Base-by-base conservation (phyloP, 2,797 vertebrate species). In the Myotis daubentonii region DNA sequence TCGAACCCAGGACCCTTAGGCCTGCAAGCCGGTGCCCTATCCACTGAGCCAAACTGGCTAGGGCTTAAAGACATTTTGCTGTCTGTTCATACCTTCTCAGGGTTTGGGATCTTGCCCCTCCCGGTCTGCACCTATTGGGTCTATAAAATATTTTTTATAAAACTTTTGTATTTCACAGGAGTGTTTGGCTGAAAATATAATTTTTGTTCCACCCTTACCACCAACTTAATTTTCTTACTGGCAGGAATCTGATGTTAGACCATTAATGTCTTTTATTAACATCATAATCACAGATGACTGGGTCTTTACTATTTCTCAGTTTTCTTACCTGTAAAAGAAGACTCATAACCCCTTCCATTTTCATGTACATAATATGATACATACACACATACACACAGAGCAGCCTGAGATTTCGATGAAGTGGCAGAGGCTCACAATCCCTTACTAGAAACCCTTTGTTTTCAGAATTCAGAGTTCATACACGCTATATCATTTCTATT, bases 381-480 rank as follows among this genome's bases (percentile, higher is more conserved):
- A 15, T 22, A 49, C 28, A 47, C 8, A 80, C 44, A 93, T 49
- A 81, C 6, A 10, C 65, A 66, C n/a, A 33, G 17, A 51, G 2
- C 6, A 80, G 20, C 51, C 44, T 33, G 53, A 8, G 19, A 28
- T 6, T 83, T 94, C 92, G 33, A 47, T 72, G 20, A 93, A 86
- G 3, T 70, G 22, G 10, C 33, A 49, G 82, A 57, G 20, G 7
- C 30, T 86, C 30, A 85, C 9, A 87, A 79, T 57, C 3, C 17
- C 11, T 83, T 85, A 82, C 33, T 8, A 53, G 25, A 93, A 93
- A 72, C 15, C 3, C 3, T 30, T 85, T 38, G 38, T 7, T 72
- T 88, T 55, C 30, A 76, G 71, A 90, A 70, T 92, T 93, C 17
- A 87, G 16, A 93, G 78, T 82, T n/a, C 79, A 28, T 8, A 22